phyloP scores from a whole-genome alignment of 2,888 invertebrate species.

The Eristalinus sepulchralis region DNA sequence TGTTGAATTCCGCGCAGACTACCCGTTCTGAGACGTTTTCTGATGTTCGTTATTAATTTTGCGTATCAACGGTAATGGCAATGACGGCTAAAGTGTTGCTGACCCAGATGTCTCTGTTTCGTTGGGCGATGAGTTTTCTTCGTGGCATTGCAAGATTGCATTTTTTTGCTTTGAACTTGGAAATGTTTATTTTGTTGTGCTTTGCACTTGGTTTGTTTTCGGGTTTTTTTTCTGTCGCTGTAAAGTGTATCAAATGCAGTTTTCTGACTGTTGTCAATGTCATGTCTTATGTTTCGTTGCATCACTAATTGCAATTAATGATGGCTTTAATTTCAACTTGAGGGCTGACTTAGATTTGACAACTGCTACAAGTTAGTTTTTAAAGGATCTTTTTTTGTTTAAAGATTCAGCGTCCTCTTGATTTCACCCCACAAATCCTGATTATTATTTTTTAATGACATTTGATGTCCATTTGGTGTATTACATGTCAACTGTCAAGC shows the following conservation, averaged over 20 bases:
- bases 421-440: no score
- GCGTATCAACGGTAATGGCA: not conserved
- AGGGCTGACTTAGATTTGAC: not conserved
- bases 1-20: conserved; percentile 17
- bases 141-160: conserved; percentile 59
- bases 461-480: not conserved
- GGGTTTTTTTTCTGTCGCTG: not conserved
- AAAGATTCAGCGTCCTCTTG: no score
- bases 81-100: conserved; percentile 33
- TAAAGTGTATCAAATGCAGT: conserved; percentile 16
- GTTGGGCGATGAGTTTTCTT: not conserved
- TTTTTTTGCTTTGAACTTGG: conserved; percentile 57
- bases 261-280: conserved; percentile 26
- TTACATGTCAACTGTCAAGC: not conserved
- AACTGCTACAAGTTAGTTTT: no score
- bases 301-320: not conserved
- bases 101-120: conserved; percentile 42
- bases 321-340: conserved; percentile 20
- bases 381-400: no score
- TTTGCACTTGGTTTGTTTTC: conserved; percentile 9
- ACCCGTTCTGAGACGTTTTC: not conserved
- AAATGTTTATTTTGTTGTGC: not conserved
- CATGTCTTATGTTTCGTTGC: not conserved
- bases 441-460: no score
- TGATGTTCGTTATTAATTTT: conserved; percentile 6